These are phyloP conservation scores for Drosophila sproati DNA, from an alignment of 1,140 invertebrate genomes.

Conservation along the genomic window DNA sequence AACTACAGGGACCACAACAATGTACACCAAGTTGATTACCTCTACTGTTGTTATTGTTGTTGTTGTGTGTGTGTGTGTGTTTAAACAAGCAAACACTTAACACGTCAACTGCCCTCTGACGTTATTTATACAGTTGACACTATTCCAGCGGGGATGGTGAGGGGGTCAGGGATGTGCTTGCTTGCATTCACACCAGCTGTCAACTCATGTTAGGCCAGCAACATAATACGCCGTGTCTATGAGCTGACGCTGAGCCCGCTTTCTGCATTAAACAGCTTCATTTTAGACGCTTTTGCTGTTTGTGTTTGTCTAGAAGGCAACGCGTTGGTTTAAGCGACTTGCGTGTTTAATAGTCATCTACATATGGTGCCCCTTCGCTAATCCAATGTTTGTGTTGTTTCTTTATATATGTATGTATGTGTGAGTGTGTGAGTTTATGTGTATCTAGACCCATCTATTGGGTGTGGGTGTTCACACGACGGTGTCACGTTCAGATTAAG, in stretches of 20 bases:
- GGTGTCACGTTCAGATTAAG: slow-evolving; percentile 64
- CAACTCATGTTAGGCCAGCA: slow-evolving; percentile 25
- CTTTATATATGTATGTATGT: slow-evolving; percentile 16
- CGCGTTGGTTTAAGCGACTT: slow-evolving; percentile 68
- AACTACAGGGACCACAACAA: slow-evolving; percentile 36
- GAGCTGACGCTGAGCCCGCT: slow-evolving; percentile 45
- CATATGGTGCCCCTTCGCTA: slow-evolving; percentile 32
- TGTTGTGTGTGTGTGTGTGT: slow-evolving; percentile 12
- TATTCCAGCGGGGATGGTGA: neutral
- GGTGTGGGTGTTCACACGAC: neutral
- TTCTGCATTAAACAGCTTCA: slow-evolving; percentile 68
- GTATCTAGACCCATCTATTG: slow-evolving; percentile 4
- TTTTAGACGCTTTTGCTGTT: neutral
- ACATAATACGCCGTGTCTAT: neutral
- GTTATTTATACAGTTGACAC: slow-evolving; percentile 13
- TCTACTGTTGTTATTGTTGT: neutral
- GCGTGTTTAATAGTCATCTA: slow-evolving; percentile 64
- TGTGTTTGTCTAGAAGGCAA: slow-evolving; percentile 9
- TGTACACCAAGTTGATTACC: slow-evolving; percentile 35
- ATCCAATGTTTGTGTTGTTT: neutral
- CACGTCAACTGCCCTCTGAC: slow-evolving; percentile 33
- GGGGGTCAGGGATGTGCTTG: neutral
- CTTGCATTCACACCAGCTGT: slow-evolving; percentile 7
- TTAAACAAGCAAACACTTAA: slow-evolving; percentile 49
- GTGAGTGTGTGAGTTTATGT: slow-evolving; percentile 12